Evolutionary conservation across 35 echinoderm and acorn worm species (phyloP).

Genomic region (Holothuria glaberrima): DNA sequence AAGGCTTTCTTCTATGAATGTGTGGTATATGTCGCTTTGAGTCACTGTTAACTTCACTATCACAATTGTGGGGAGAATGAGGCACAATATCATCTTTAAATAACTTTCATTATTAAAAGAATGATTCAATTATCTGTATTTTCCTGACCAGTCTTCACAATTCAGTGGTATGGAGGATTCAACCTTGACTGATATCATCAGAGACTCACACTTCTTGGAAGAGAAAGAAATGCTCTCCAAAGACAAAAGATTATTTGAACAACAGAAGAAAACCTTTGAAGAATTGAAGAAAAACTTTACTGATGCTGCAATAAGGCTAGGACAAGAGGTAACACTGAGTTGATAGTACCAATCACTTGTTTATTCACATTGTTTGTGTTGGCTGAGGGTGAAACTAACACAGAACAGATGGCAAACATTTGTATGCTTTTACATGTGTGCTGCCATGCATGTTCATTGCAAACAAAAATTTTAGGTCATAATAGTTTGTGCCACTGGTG

Average conservation of each 20-base stretch:
- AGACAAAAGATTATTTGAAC: constrained; percentile 83
- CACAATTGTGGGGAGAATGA: too few species aligned
- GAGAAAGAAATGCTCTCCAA: constrained; percentile 87
- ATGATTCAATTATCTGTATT: background rate
- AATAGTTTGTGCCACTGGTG: too few species aligned
- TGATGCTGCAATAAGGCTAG: constrained; percentile 90
- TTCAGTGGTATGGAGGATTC: constrained; percentile 47
- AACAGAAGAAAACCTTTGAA: constrained; percentile 87
- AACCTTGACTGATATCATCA: constrained; percentile 66
- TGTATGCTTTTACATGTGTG: too few species aligned
- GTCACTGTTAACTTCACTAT: too few species aligned
- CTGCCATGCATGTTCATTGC: too few species aligned
- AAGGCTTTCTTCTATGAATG: too few species aligned
- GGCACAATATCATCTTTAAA: too few species aligned
- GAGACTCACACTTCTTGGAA: constrained; percentile 91
- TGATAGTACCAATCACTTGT: background rate
- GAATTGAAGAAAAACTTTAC: constrained; percentile 88
- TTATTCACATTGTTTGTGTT: background rate
- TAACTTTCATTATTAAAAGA: too few species aligned
- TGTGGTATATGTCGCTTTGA: too few species aligned
- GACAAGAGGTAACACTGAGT: constrained; percentile 72
- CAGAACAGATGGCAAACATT: too few species aligned
- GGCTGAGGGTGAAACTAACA: background rate
- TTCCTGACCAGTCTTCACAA: background rate
- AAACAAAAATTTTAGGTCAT: too few species aligned